A percentile compares a stretch with the other conserved stretches of the same genome.
Conservation (phyloP, 2,113 vertebrate species). For the Channa maculata region DNA sequence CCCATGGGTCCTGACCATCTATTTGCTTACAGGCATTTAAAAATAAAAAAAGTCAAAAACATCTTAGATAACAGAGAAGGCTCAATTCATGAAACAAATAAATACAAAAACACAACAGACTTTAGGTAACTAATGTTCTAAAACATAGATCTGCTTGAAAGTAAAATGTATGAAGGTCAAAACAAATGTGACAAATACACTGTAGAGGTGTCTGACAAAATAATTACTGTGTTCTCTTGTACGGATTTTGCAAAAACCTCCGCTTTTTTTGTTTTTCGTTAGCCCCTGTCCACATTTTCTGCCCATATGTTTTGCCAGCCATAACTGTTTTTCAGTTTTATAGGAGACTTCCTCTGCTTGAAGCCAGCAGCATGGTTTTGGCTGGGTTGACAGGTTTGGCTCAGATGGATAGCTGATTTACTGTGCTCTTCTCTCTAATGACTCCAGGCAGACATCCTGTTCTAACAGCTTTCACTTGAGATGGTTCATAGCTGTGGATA, state of each 20-base stretch:
- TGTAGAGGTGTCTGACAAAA: neutral
- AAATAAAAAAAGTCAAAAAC: no score
- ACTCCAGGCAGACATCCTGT: constrained; percentile 44
- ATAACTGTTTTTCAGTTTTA: constrained; percentile 39
- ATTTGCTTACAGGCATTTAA: no score
- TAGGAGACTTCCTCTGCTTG: constrained; percentile 22
- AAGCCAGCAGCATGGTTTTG: constrained; percentile 58
- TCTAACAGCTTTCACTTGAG: constrained; percentile 38
- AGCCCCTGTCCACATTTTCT: constrained; percentile 8
- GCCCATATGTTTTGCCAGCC: constrained; percentile 37
- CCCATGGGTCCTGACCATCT: no score
- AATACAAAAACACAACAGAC: no score
- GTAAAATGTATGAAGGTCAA: neutral
- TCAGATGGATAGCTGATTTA: constrained; percentile 54
- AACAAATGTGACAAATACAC: neutral
- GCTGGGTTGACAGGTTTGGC: constrained; percentile 52
- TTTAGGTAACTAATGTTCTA: no score
- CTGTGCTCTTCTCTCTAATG: constrained; percentile 39
- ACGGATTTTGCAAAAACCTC: constrained; percentile 1
- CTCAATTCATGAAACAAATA: neutral
- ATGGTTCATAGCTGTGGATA: constrained; percentile 1
- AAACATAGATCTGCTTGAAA: neutral
- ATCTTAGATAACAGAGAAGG: no score
- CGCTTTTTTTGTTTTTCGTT: constrained; percentile 25
- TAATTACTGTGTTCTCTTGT: neutral